These are phyloP conservation scores for Myopa tessellatipennis DNA, from an alignment of 2,888 invertebrate genomes.

Conservation along the genomic window DNA sequence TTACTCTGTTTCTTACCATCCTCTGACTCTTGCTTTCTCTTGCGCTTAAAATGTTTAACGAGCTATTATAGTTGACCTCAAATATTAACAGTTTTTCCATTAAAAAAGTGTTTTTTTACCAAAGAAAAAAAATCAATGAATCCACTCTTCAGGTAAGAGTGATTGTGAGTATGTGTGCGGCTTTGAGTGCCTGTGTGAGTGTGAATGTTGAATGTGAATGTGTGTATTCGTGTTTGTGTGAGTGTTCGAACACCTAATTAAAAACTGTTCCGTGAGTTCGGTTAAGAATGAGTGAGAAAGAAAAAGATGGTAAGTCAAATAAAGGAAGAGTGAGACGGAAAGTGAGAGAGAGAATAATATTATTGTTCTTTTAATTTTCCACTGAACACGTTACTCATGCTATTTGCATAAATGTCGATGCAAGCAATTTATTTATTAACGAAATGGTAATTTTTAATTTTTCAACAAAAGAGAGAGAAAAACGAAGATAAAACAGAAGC, in stretches of 20 bases:
- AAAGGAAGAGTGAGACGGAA: no score
- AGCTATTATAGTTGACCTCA: slow-evolving; percentile 38
- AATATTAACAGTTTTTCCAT: slow-evolving; percentile 36
- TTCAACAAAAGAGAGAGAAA: background rate
- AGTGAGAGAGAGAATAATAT: no score
- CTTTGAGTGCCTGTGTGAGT: background rate
- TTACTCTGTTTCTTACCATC: no score
- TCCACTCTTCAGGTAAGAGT: background rate
- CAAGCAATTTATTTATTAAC: background rate
- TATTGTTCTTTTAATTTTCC: no score
- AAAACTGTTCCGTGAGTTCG: no score
- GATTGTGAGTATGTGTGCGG: background rate
- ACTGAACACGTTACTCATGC: no score
- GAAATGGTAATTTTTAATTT: background rate
- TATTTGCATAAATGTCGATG: background rate
- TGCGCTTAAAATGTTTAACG: background rate
- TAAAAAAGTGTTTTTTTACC: background rate
- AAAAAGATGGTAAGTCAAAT: no score
- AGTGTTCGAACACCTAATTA: no score
- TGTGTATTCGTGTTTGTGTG: no score
- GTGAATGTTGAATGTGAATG: no score
- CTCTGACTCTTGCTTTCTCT: background rate
- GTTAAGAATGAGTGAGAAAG: no score
- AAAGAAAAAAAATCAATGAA: slow-evolving; percentile 7
- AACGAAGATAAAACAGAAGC: background rate